Percentiles rank a stretch among this genome's conserved stretches.
Conservation (phyloP, 2,113 vertebrate genomes). For the Myodes glareolus region DNA sequence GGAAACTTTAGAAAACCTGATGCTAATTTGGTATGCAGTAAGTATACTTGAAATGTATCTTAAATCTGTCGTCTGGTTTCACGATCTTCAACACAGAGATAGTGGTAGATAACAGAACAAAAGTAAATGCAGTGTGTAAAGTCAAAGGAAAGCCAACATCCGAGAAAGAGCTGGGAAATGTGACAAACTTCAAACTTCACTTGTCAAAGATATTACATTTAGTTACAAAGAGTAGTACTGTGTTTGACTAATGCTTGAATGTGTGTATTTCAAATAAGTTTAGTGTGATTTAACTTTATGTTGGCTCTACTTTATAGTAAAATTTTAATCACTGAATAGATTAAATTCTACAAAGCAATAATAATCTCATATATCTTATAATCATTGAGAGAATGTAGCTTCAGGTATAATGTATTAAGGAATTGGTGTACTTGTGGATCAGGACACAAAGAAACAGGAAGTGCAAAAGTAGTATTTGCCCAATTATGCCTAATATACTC, state of each 20-base stretch:
- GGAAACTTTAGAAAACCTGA: conserved; percentile 60
- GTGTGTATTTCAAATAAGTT: not conserved
- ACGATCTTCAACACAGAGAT: conserved; percentile 25
- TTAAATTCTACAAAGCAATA: not conserved
- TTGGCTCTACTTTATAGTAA: not conserved
- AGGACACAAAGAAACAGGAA: not conserved
- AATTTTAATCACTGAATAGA: not conserved
- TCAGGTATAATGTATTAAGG: not conserved
- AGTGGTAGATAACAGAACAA: conserved; percentile 52
- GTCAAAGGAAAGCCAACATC: conserved; percentile 16
- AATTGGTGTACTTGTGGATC: not conserved
- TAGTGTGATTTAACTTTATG: not conserved
- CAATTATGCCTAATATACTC: not conserved
- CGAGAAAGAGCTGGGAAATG: conserved; percentile 27
- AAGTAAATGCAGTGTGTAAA: not conserved
- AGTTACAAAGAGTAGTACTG: not conserved
- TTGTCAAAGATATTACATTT: conserved; percentile 44
- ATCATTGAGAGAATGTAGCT: not conserved
- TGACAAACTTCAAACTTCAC: conserved; percentile 19
- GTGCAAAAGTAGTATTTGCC: not conserved
- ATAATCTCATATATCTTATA: not conserved
- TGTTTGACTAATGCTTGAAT: not conserved
- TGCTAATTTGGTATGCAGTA: conserved; percentile 43
- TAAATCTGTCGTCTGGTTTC: conserved; percentile 33
- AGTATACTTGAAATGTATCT: conserved; percentile 55